These are phyloP conservation scores for Chorisops tibialis DNA, from an alignment of 2,888 invertebrate species.

Conservation along the genomic window DNA sequence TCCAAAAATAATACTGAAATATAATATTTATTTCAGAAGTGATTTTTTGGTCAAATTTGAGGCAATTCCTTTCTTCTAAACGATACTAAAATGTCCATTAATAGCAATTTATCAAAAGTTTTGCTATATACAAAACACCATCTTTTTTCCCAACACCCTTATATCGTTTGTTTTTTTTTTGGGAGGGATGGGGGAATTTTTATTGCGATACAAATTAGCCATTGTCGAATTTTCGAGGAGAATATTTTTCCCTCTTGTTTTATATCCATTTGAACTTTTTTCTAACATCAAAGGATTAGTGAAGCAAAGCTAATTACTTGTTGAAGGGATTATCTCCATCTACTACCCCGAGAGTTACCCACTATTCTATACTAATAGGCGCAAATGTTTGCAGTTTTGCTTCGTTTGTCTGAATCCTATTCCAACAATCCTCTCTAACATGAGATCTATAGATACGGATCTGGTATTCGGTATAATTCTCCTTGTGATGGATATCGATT, in stretches of 20 bases:
- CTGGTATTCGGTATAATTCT: neutral
- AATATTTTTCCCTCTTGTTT: neutral
- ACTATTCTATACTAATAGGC: neutral
- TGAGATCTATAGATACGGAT: neutral
- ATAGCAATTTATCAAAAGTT: no score
- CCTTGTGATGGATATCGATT: conserved; percentile 14
- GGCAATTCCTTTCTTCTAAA: no score
- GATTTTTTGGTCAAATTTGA: no score
- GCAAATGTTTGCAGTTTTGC: conserved; percentile 20
- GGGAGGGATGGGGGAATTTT: neutral
- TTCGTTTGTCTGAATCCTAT: neutral
- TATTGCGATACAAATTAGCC: neutral
- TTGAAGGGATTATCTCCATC: conserved; percentile 19
- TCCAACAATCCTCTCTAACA: neutral
- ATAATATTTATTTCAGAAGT: no score
- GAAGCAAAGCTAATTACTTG: conserved; percentile 21
- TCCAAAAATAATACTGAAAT: no score
- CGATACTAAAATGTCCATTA: no score
- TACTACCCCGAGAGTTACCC: neutral
- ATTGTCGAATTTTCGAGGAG: neutral
- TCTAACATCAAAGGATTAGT: conserved; percentile 11
- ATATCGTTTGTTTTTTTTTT: neutral
- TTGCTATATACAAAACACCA: no score
- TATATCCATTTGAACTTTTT: conserved; percentile 9
- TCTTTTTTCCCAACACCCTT: no score